These are phyloP conservation scores for Ichneumoninae sp. DNA, from an alignment of 2,888 invertebrate genomes.

Conservation along the genomic window DNA sequence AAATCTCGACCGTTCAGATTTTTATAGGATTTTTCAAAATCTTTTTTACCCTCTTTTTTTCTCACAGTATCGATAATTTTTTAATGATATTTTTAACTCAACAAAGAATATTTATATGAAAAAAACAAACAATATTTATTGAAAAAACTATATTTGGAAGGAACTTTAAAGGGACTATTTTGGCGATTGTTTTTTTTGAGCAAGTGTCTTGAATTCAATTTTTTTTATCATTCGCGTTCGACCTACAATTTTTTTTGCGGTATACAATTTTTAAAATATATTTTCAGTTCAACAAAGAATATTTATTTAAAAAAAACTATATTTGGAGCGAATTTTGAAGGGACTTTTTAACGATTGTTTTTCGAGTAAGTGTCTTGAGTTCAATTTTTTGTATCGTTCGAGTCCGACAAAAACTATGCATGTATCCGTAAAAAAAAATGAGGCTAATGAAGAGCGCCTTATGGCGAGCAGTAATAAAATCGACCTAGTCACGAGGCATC, in stretches of 20 bases:
- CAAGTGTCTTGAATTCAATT: background rate
- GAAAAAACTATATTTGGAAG: background rate
- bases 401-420: background rate
- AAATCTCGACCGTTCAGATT: background rate
- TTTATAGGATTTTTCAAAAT: background rate
- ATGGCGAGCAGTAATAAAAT: slow-evolving; percentile 76
- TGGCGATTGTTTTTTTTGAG: background rate
- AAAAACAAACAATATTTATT: background rate
- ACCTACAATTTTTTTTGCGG: too few relatives aligned
- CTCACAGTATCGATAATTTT: too few relatives aligned
- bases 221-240: background rate
- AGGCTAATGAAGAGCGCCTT: slow-evolving; percentile 69
- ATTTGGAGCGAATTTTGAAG: background rate
- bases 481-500: slow-evolving; percentile 81
- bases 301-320: background rate
- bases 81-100: background rate
- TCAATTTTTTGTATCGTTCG: background rate
- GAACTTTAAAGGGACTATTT: background rate
- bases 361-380: background rate
- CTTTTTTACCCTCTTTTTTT: background rate
- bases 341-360: background rate
- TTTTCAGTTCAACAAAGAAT: background rate
- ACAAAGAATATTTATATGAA: background rate
- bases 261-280: too few relatives aligned
- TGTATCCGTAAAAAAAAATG: slow-evolving; percentile 30